phyloP scores from a whole-genome alignment of 2,888 invertebrate genomes.

The Chloroclystis v-ata region DNA sequence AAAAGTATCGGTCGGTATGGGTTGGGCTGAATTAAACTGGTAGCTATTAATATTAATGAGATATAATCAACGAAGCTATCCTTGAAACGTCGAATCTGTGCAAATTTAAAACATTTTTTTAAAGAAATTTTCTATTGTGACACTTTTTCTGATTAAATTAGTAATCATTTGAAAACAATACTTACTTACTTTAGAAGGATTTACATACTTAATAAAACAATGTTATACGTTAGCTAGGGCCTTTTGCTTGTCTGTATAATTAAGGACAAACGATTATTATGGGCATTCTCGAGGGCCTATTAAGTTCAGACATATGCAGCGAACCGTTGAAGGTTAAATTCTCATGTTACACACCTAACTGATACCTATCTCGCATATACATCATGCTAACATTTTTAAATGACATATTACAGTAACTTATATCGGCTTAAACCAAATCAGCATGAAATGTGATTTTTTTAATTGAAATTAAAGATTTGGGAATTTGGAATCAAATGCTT shows the following conservation, averaged over 20 bases:
- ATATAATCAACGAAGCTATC: constrained; percentile 16
- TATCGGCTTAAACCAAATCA: no score
- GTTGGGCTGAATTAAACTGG: constrained; percentile 26
- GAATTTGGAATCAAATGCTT: no score
- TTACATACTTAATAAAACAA: constrained; percentile 1
- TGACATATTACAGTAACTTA: neutral
- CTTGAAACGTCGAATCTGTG: constrained; percentile 17
- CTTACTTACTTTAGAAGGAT: no score
- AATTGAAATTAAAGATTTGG: no score
- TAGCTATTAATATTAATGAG: constrained; percentile 26
- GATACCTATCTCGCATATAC: neutral
- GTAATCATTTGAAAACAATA: no score
- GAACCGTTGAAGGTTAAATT: constrained; percentile 52
- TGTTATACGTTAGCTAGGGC: constrained; percentile 1
- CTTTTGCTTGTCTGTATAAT: constrained; percentile 23
- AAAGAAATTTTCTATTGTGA: no score
- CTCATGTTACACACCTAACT: constrained; percentile 41
- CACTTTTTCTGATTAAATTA: no score
- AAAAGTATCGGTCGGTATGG: constrained; percentile 21
- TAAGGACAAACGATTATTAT: constrained; percentile 38
- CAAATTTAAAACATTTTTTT: constrained; percentile 1
- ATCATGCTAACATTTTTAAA: constrained; percentile 20
- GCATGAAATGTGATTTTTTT: no score
- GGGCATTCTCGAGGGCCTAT: constrained; percentile 45
- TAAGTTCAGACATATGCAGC: constrained; percentile 50